Percentiles rank a stretch among this genome's conserved stretches.
Evolutionary conservation across 2,797 vertebrate species (phyloP).

Genomic region (Petrocephalus schoutedeni): DNA sequence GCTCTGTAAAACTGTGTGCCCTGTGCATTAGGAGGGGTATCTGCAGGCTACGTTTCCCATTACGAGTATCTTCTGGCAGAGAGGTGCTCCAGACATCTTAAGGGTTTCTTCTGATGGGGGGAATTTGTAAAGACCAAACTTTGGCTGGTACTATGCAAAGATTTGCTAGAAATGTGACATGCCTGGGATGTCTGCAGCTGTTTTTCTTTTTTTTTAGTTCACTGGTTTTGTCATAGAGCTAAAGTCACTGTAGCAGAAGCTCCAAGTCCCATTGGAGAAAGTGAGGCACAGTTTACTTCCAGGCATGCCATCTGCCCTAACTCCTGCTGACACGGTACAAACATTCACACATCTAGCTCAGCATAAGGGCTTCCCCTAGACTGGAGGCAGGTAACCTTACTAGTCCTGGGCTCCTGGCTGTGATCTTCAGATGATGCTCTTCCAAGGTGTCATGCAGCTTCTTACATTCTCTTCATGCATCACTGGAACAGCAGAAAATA

Average conservation of each 20-base stretch:
- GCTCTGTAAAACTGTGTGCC: background rate
- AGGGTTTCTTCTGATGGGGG: background rate
- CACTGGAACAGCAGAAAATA: background rate
- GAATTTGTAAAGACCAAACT: constrained; percentile 17
- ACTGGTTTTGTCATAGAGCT: background rate
- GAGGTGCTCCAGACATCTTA: background rate
- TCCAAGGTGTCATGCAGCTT: background rate
- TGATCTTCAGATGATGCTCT: background rate
- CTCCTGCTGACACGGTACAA: background rate
- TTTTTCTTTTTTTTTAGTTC: background rate
- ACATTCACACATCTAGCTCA: background rate
- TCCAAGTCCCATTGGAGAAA: background rate
- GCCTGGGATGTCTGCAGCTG: background rate
- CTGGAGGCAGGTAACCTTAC: background rate
- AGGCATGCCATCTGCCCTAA: background rate
- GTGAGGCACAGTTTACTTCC: background rate
- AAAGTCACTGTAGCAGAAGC: background rate
- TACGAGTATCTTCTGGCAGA: constrained; percentile 14
- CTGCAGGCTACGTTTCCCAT: background rate
- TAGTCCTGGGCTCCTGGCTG: background rate
- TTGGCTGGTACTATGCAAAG: background rate
- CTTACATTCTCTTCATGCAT: background rate
- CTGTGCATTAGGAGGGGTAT: constrained; percentile 19
- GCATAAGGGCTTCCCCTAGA: background rate
- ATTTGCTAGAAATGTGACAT: background rate